Conservation (phyloP, 2,888 invertebrate species). For the Eurois occulta region DNA sequence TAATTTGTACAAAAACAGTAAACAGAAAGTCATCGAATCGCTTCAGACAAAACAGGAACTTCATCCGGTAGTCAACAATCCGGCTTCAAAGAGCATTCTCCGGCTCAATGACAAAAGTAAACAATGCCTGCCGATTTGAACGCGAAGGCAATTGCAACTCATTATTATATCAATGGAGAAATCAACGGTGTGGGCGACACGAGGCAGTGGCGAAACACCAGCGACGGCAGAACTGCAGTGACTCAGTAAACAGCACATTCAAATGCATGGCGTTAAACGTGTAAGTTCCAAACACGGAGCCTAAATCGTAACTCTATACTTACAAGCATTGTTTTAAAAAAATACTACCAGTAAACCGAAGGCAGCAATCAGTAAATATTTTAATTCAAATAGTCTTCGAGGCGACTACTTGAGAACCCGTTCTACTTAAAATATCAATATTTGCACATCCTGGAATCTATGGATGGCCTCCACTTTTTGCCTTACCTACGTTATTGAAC, state of each 20-base stretch:
- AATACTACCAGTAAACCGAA: constrained; percentile 32
- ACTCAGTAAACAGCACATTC: constrained; percentile 78
- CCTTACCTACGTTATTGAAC: neutral
- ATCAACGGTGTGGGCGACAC: constrained; percentile 83
- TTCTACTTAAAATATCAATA: constrained; percentile 36
- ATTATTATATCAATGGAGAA: constrained; percentile 87
- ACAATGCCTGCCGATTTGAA: constrained; percentile 81
- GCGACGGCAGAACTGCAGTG: constrained; percentile 76
- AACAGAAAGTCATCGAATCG: constrained; percentile 56
- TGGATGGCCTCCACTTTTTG: constrained; percentile 11
- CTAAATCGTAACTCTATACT: constrained; percentile 63
- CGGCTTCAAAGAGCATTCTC: constrained; percentile 76
- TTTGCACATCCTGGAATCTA: constrained; percentile 43
- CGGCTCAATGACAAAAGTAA: constrained; percentile 84
- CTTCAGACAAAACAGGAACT: constrained; percentile 62
- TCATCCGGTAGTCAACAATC: constrained; percentile 73
- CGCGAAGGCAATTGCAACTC: constrained; percentile 80
- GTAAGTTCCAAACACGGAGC: constrained; percentile 51
- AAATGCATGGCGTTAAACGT: constrained; percentile 75
- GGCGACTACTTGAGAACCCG: constrained; percentile 21
- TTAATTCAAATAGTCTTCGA: constrained; percentile 28
- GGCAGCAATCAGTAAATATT: constrained; percentile 51
- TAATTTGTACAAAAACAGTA: constrained; percentile 1
- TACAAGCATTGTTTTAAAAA: constrained; percentile 33
- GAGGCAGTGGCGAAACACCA: constrained; percentile 79